phyloP scores from a whole-genome alignment of 2,888 invertebrate genomes.

The Pseudanteris insignis region DNA sequence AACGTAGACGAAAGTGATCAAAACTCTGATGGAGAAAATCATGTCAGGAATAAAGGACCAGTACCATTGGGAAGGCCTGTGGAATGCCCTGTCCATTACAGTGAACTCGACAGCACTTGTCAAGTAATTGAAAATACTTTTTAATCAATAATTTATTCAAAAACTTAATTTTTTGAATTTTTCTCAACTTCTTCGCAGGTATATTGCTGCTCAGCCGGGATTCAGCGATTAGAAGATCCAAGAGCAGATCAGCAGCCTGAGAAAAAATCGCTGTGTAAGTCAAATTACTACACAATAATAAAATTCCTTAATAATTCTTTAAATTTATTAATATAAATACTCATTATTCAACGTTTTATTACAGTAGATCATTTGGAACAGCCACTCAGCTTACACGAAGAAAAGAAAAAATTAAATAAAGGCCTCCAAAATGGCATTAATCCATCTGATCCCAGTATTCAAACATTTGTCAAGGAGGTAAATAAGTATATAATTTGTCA shows the following conservation, averaged over 20 bases:
- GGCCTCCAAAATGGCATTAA: slow-evolving; percentile 61
- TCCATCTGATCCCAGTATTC: slow-evolving; percentile 61
- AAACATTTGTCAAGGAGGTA: slow-evolving; percentile 62
- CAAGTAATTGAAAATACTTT: no score
- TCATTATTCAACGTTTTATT: no score
- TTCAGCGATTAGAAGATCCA: slow-evolving; percentile 61
- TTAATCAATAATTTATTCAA: neutral
- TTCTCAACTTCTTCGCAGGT: slow-evolving; percentile 43
- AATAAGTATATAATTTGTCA: no score
- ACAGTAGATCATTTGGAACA: slow-evolving; percentile 62
- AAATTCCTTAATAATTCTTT: no score
- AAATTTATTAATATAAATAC: no score
- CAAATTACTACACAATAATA: slow-evolving; percentile 12
- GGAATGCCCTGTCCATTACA: slow-evolving; percentile 56
- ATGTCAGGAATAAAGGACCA: slow-evolving; percentile 51
- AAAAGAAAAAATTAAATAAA: slow-evolving; percentile 60
- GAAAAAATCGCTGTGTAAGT: slow-evolving; percentile 61
- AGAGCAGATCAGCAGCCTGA: slow-evolving; percentile 59
- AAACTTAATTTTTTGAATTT: neutral
- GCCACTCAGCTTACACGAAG: slow-evolving; percentile 59
- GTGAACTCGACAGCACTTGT: slow-evolving; percentile 60
- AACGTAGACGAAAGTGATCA: slow-evolving; percentile 62
- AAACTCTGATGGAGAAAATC: slow-evolving; percentile 57
- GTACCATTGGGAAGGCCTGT: slow-evolving; percentile 57
- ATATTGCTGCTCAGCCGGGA: slow-evolving; percentile 60